Evolutionary conservation across 2,113 vertebrate genomes (phyloP), one percentile per base, ranked within the genome.

Genomic region (Diadophis punctatus): DNA sequence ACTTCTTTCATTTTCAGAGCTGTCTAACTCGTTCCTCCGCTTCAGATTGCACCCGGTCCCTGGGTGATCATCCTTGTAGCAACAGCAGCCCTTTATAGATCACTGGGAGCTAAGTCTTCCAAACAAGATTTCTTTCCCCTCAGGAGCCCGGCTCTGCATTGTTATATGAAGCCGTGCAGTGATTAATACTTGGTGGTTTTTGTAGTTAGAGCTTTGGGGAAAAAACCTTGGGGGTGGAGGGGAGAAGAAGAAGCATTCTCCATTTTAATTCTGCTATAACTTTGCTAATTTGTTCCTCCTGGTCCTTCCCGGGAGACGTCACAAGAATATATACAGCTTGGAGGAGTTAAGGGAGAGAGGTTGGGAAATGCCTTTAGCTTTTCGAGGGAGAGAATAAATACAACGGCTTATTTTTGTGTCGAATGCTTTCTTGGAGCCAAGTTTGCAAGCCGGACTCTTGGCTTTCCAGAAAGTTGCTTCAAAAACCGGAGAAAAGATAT

Each of bases 101-200:
- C 92, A 53, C 30, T 8, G 56, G 90, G 92, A 94, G 80, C 89
- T 74, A 89, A 74, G 86, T 93, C 88, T 95, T n/a, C 90, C 55
- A 11, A 86, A 86, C 86, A 55, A 63, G 85, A 30, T 60, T 86
- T 48, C 11, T 58, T 53, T 30, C 91, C 48, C 39, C 91, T 90
- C 91, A 22, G 1, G 63, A 30, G 86, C 46, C 90, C 88, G 52
- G 60, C 1, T 63, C 43, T 91, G 90, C 30, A 8, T 93, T 94
- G 53, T 34, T 11, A 56, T 9, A 56, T 20, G 92, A 93, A 86
- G 55, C 63, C 22, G 91, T 9, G 25, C 90, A 90, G 60, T 52
- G 86, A 90, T 85, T 43, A 90, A 30, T 93, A 74, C 43, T 91
- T 22, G 63, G 91, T 90, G 87, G 90, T 23, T 91, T 48, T 39